Base-by-base conservation (phyloP, 2,888 invertebrate genomes). In the Amphipyra berbera region DNA sequence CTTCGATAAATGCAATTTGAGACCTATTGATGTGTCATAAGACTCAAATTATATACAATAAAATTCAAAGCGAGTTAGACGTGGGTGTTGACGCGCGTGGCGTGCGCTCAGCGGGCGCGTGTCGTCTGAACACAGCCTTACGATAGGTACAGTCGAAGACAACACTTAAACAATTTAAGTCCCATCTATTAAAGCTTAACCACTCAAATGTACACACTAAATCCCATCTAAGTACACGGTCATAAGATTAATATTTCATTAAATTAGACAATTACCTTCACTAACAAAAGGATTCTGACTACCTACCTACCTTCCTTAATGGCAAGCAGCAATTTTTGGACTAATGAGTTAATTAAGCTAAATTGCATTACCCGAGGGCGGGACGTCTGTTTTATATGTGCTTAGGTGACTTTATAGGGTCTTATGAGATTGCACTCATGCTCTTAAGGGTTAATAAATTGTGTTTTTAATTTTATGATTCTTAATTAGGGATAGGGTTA, bases 261-360 rank as follows among this genome's bases (percentile, higher is more conserved):
- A 64, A 75, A 78, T 70, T 72, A 75, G 56, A 67, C 69, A 80
- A 76, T 78, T 79, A 66, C 64, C 68, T 63, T 55, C 35, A 68
- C 63, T 69, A 71, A 77, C 72, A 76, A 75, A n/a, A 74, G 68
- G 67, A 38, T 62, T 55, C 47, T 63, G 53, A 60, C 59, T 70
- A 30, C 27, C 6, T 30, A 7, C 30, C 7, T 30, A 30, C 67
- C 61, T 61, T 73, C 67, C 60, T 45, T 54, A 53, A 63, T 72
- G 77, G 57, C 62, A 1, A 62, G 61, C 82, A 64, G 63, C 82
- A 81, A 82, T 87, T 85, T 85, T 84, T 84, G 81, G 77, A 66
- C 81, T 84, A 88, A 88, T 87, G 82, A 85, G 83, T 81, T 83
- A 83, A 87, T 88, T 85, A 83, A 79, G 71, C 77, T 69, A 82